Evolutionary conservation across 1,140 invertebrate species (phyloP), one percentile per base, ranked within the genome.

Genomic region (Doryteuthis pealeii): DNA sequence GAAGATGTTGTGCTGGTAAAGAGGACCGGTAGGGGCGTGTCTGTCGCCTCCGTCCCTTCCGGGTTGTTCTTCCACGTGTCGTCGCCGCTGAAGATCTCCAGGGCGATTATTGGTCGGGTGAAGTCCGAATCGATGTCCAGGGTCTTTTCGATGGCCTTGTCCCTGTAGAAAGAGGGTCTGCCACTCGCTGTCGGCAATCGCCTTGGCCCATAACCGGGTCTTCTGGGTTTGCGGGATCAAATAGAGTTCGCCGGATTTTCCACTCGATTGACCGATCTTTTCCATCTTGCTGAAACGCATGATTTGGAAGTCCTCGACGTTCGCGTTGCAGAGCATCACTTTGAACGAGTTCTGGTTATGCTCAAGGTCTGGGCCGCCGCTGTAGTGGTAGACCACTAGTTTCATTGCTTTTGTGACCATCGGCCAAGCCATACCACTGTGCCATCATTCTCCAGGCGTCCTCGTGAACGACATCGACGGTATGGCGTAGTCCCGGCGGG

Each of bases 211-310:
- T 14, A 85, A 70, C 4, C 85, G 76, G 5, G 83, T 79, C 69
- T 81, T 76, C 45, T 79, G 74, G 12, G 73, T 71, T 54, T 76
- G 54, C 26, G 76, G 76, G 32, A 84, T 81, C 32, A 72, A 69
- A 54, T 84, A 85, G 40, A 85, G 73, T 26, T 83, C 79, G 40
- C 85, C 85, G 72, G 12, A 84, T 49, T 71, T 80, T 82, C 76
- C 79, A 82, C 76, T 86, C 85, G 18, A 86, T 58, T 86, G 82
- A 14, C 85, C 85, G 28, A 85, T 79, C 76, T 84, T 86, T 75
- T 86, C 85, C 79, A 85, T 82, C 77, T 86, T 86, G 77, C 85
- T 86, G 76, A 85, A 86, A 66, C 81, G 81, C 18, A 84, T 76
- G 72, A 84, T 85, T 31, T 86, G 85, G 71, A 85, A 86, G 66